These are phyloP conservation scores for Galerucella nymphaeae DNA, from an alignment of 2,888 invertebrate species.

Conservation along the genomic window DNA sequence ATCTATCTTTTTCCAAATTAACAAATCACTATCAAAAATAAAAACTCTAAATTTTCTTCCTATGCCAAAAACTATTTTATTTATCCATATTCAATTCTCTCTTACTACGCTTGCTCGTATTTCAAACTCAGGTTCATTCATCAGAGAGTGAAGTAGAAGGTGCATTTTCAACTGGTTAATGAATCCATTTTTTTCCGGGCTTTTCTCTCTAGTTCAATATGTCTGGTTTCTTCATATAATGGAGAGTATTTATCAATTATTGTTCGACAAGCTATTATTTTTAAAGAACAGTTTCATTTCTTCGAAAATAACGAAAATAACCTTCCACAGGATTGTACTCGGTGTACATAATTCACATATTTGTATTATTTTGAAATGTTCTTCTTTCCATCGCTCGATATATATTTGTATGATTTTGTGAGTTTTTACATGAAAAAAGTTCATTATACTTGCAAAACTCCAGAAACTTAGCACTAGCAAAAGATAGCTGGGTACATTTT, in stretches of 20 bases:
- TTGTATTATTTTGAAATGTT: not conserved
- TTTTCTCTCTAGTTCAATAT: slow-evolving; percentile 9
- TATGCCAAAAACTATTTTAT: not conserved
- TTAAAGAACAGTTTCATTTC: slow-evolving; percentile 25
- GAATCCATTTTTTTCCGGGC: not conserved
- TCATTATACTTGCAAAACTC: too few species aligned
- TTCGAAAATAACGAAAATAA: slow-evolving; percentile 6
- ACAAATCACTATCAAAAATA: not conserved
- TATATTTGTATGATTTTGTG: too few species aligned
- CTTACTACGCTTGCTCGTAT: not conserved
- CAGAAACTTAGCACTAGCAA: too few species aligned
- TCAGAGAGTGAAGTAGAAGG: not conserved
- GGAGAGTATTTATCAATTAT: slow-evolving; percentile 41
- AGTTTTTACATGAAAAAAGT: too few species aligned
- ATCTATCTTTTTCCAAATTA: not conserved
- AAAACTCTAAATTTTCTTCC: not conserved
- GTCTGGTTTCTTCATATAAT: slow-evolving; percentile 6
- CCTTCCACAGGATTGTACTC: not conserved
- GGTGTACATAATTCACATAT: not conserved
- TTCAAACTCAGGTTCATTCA: not conserved
- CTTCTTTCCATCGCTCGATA: too few species aligned
- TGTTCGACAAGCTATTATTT: slow-evolving; percentile 41
- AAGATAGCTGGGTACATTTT: too few species aligned
- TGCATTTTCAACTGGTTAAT: slow-evolving; percentile 15
- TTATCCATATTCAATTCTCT: not conserved